phyloP scores from a whole-genome alignment of 2,888 invertebrate genomes.

The Sisyra terminalis region DNA sequence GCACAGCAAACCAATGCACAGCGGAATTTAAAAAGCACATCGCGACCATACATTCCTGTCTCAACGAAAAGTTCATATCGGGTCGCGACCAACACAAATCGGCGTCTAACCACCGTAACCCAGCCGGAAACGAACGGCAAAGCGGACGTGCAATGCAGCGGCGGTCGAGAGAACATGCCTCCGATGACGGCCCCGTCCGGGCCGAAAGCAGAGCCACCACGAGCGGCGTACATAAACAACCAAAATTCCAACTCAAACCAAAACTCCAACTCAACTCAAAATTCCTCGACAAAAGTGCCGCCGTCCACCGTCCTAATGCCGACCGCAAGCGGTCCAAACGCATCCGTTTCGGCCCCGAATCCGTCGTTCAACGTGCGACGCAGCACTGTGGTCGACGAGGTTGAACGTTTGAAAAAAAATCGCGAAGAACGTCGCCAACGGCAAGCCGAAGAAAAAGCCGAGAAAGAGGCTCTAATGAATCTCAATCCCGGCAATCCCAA shows the following conservation, averaged over 20 bases:
- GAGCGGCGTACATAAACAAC: too few relatives aligned
- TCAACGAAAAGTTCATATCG: slow-evolving; percentile 5
- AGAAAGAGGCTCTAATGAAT: slow-evolving; percentile 77
- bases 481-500: slow-evolving; percentile 88
- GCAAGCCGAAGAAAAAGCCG: slow-evolving; percentile 76
- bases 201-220: too few relatives aligned
- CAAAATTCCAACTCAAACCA: too few relatives aligned
- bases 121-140: neutral
- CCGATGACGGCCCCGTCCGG: neutral
- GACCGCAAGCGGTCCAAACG: too few relatives aligned
- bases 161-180: slow-evolving; percentile 7
- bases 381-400: slow-evolving; percentile 80
- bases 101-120: neutral
- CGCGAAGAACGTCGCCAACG: slow-evolving; percentile 81
- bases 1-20: slow-evolving; percentile 7
- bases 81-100: slow-evolving; percentile 1
- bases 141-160: neutral
- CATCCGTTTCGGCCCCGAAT: neutral
- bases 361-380: slow-evolving; percentile 26
- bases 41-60: slow-evolving; percentile 5
- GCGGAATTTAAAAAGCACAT: slow-evolving; percentile 1
- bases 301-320: neutral
- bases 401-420: slow-evolving; percentile 88
- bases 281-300: neutral
- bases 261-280: neutral